Conservation (phyloP, 1,140 invertebrate species). For the Harpegnathos saltator region DNA sequence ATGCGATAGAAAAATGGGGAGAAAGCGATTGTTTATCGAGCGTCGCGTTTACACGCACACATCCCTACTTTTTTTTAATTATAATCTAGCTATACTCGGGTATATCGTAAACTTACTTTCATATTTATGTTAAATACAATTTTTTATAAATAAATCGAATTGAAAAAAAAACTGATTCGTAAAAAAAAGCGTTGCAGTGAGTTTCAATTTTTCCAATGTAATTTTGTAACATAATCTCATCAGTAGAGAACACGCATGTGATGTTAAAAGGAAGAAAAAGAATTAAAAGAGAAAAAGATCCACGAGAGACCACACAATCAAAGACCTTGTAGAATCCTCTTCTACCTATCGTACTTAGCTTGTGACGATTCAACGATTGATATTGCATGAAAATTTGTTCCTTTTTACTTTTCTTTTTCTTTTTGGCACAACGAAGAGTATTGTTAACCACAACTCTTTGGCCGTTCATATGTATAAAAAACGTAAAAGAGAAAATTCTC, state of each 20-base stretch:
- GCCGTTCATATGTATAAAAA: neutral
- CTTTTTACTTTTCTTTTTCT: slow-evolving; percentile 2
- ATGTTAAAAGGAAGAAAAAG: too few relatives aligned
- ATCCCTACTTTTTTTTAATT: slow-evolving; percentile 40
- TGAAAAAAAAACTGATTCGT: slow-evolving; percentile 48
- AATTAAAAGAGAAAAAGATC: neutral
- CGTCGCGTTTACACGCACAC: slow-evolving; percentile 15
- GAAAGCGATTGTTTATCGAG: slow-evolving; percentile 32
- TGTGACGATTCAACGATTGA: slow-evolving; percentile 1
- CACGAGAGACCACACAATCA: neutral
- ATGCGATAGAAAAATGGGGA: neutral
- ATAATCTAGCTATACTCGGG: slow-evolving; percentile 10
- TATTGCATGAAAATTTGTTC: slow-evolving; percentile 29
- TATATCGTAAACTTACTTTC: slow-evolving; percentile 47
- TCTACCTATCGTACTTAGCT: neutral
- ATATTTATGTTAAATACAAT: slow-evolving; percentile 61
- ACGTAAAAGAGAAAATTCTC: slow-evolving; percentile 33
- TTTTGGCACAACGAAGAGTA: neutral
- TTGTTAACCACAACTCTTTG: neutral
- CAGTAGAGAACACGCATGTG: neutral
- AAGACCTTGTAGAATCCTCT: neutral
- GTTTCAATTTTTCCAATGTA: slow-evolving; percentile 55
- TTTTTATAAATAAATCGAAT: slow-evolving; percentile 61
- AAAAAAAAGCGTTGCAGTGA: slow-evolving; percentile 34
- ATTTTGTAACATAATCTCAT: slow-evolving; percentile 33